Conservation (phyloP, 2,113 vertebrate genomes). For the Pungitius pungitius region DNA sequence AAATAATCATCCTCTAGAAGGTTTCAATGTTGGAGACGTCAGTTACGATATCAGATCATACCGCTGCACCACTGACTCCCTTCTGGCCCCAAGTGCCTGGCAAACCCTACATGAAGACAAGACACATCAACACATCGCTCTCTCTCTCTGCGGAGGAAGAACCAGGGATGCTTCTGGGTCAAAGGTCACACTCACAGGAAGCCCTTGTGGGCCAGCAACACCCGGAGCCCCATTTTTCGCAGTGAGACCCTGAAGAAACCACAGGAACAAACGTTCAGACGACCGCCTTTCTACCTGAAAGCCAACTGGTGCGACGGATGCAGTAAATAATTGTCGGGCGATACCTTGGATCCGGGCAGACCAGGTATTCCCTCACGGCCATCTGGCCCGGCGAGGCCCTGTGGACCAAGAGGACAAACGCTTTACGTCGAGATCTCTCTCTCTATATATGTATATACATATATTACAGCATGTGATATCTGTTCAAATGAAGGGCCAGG, state of each 20-base stretch:
- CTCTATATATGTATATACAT: no score
- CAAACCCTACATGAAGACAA: constrained; percentile 80
- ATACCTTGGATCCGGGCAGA: constrained; percentile 91
- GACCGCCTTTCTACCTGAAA: not conserved
- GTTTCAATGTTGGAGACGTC: not conserved
- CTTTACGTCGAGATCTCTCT: no score
- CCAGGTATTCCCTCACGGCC: constrained; percentile 94
- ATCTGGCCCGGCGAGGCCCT: constrained; percentile 93
- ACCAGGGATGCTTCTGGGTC: not conserved
- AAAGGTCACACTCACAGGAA: constrained; percentile 86
- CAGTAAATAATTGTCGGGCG: rapidly evolving
- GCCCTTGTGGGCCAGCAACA: constrained; percentile 87
- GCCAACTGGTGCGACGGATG: not conserved
- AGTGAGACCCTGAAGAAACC: constrained; percentile 84
- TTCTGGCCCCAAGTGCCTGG: constrained; percentile 89
- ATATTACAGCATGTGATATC: not conserved
- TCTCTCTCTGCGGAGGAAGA: not conserved
- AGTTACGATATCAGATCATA: constrained; percentile 56
- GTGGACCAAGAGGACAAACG: not conserved
- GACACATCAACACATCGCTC: not conserved
- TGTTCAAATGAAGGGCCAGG: not conserved
- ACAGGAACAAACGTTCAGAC: not conserved
- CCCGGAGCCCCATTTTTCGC: constrained; percentile 92
- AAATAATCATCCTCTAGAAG: not conserved
- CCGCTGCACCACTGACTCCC: constrained; percentile 86